Evolutionary conservation across 2,797 vertebrate species (phyloP).

Genomic region (Thamnophis elegans): DNA sequence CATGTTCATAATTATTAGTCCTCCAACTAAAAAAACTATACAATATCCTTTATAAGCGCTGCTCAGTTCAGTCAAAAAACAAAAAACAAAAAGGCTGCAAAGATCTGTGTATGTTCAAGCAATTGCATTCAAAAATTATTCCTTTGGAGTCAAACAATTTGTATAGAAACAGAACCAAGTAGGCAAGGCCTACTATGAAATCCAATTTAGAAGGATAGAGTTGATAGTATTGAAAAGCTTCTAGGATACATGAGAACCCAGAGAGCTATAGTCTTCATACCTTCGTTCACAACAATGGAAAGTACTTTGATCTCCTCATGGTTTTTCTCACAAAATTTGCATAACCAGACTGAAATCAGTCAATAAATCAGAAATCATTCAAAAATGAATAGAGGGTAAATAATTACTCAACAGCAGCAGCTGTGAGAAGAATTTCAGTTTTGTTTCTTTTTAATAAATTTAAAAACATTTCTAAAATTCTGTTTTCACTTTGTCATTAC

Average conservation of each 20-base stretch:
- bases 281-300: not conserved
- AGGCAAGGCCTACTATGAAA: not conserved
- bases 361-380: not conserved
- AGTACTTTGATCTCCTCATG: too few relatives aligned
- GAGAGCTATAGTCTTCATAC: not conserved
- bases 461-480: too few relatives aligned
- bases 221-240: not conserved
- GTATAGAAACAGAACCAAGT: not conserved
- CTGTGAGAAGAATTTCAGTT: too few relatives aligned
- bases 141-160: not conserved
- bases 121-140: not conserved
- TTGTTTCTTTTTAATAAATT: too few relatives aligned
- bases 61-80: not conserved
- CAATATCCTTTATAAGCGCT: not conserved
- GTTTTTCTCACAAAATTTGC: not conserved
- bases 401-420: too few relatives aligned
- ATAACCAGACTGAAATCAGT: not conserved
- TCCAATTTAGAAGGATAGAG: not conserved
- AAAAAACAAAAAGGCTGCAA: not conserved
- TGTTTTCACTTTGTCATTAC: too few relatives aligned
- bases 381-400: not conserved
- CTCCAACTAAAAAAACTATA: not conserved
- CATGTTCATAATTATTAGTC: not conserved
- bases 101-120: not conserved
- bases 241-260: not conserved